Percentiles rank a stretch among this genome's conserved stretches.
Conservation (phyloP, 2,888 invertebrate genomes). For the Drosophila austrosaltans region DNA sequence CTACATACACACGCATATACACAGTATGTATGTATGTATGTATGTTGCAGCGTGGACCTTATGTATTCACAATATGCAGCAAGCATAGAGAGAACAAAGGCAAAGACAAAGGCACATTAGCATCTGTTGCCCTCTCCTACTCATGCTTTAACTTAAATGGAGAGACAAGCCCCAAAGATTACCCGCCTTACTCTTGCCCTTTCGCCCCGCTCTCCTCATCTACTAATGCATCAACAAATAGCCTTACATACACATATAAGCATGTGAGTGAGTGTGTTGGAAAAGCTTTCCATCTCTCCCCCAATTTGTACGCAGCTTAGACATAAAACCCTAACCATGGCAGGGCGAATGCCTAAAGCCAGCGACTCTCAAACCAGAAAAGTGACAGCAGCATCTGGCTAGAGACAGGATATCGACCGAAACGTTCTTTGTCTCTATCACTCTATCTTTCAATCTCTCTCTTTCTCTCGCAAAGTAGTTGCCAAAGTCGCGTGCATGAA, state of each 20-base stretch:
- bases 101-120: slow-evolving; percentile 57
- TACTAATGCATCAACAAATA: slow-evolving; percentile 52
- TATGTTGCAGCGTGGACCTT: slow-evolving; percentile 2
- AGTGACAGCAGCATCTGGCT: slow-evolving; percentile 41
- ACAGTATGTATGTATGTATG: background rate
- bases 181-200: background rate
- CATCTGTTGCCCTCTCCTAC: slow-evolving; percentile 45
- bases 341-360: slow-evolving; percentile 14
- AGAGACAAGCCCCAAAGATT: slow-evolving; percentile 33
- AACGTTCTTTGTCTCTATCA: slow-evolving; percentile 14
- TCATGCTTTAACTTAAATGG: slow-evolving; percentile 8
- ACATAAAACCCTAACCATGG: slow-evolving; percentile 38
- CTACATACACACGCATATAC: slow-evolving; percentile 9
- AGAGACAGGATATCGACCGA: slow-evolving; percentile 13
- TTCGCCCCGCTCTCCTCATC: background rate
- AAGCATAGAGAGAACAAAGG: slow-evolving; percentile 29
- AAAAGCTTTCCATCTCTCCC: slow-evolving; percentile 33
- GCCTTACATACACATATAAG: slow-evolving; percentile 31
- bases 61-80: slow-evolving; percentile 9
- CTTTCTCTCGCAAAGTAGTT: background rate
- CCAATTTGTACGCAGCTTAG: slow-evolving; percentile 57
- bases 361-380: slow-evolving; percentile 17
- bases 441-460: background rate
- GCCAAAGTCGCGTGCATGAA: slow-evolving; percentile 13
- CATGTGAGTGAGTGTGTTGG: slow-evolving; percentile 1